Conservation (phyloP, 2,797 vertebrate genomes). For the Otus scops region DNA sequence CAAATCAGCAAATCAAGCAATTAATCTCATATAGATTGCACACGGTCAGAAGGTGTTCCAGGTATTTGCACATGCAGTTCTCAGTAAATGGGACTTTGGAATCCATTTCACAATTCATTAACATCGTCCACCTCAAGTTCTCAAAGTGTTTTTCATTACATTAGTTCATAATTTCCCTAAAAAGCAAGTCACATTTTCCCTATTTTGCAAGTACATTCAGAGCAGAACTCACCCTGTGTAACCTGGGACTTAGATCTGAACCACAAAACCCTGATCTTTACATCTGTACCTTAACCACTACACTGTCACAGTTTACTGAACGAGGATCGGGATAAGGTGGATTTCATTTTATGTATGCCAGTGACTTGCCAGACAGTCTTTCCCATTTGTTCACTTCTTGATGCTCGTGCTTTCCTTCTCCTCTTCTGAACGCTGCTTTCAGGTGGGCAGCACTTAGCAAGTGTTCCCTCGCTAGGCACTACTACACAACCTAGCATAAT, state of each 20-base stretch:
- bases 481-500: neutral
- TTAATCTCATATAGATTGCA: neutral
- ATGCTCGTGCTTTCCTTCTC: neutral
- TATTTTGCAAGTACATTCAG: neutral
- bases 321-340: neutral
- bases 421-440: neutral
- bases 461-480: neutral
- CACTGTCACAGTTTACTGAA: neutral
- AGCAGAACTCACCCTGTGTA: neutral
- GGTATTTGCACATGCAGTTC: neutral
- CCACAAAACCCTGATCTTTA: neutral
- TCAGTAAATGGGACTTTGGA: neutral
- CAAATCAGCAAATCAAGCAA: neutral
- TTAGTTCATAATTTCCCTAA: neutral
- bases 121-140: neutral
- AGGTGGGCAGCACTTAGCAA: neutral
- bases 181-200: neutral
- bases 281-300: neutral
- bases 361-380: neutral
- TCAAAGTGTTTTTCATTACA: neutral
- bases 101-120: neutral
- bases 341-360: neutral
- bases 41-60: fast-evolving
- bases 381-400: neutral
- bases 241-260: neutral